Base-by-base conservation (phyloP, 2,113 vertebrate genomes). In the Cynopterus brachyotis region DNA sequence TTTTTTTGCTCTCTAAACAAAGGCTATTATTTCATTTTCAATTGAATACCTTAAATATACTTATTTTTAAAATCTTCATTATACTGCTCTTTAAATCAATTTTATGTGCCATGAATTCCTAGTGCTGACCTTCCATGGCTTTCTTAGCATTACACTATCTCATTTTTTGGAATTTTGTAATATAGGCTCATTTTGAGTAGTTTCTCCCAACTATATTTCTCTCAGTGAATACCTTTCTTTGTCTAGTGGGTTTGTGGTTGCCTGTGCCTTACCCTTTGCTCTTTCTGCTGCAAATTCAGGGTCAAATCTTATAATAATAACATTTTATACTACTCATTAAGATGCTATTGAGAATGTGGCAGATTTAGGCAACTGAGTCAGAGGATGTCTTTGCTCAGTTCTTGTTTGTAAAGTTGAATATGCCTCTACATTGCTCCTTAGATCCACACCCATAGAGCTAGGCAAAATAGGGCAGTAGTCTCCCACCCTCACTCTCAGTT, bases 21-120 rank as follows among this genome's bases (percentile, higher is more conserved):
- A 82, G 37, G 62, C 59, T 82, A 0, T 64, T 37, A 87, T 42
- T 97, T 91, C 1, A 73, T 50, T 97, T 94, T 95, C n/a, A 95
- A 5, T 57, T 70, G 37, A 64, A 12, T 92, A 57, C 11, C 22
- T 90, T 92, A 67, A 81, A 35, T n/a, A 70, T 28, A 10, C 40
- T 69, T 69, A 72, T 53, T 88, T 88, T 79, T 91, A 42, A 82
- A 53, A 15, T 57, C 26, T 86, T 66, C 45, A 32, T 90, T 55
- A 78, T 26, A 2, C 2, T 83, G 26, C 80, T 95, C 26, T 53
- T 19, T 86, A 62, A 57, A 67, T 80, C 55, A 66, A 5, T 90
- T 72, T 87, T 87, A 47, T 93, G 13, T 73, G 53, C 7, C 10
- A 26, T 79, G 59, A 73, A 83, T 69, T 88, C 47, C 20, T 78